Evolutionary conservation across 2,113 vertebrate species (phyloP).

Genomic region (Clarias macrocephalus): DNA sequence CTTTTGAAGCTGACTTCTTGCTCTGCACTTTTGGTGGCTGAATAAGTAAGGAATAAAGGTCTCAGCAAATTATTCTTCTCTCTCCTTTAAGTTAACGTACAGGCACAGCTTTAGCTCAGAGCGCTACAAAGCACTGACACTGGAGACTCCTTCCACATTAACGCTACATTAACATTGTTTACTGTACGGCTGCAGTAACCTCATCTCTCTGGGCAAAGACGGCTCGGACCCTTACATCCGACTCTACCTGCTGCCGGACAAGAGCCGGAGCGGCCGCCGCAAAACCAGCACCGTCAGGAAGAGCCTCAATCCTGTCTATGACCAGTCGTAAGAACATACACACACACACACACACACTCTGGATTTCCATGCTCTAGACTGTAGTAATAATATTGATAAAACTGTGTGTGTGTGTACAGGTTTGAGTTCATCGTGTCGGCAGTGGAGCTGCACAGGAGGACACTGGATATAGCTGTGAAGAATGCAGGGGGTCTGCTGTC

Average conservation of each 20-base stretch:
- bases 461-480: slow-evolving; percentile 93
- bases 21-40: background rate
- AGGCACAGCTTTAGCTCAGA: background rate
- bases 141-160: background rate
- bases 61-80: background rate
- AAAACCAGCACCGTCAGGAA: slow-evolving; percentile 90
- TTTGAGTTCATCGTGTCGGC: slow-evolving; percentile 93
- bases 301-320: slow-evolving; percentile 89
- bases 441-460: slow-evolving; percentile 88
- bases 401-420: slow-evolving; percentile 61
- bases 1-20: background rate
- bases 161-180: background rate
- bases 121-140: background rate
- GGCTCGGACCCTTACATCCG: slow-evolving; percentile 91
- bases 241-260: slow-evolving; percentile 93
- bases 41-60: background rate
- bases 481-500: slow-evolving; percentile 92
- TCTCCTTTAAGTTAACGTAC: background rate
- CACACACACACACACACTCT: background rate
- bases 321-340: slow-evolving; percentile 84
- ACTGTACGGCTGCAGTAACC: slow-evolving; percentile 73
- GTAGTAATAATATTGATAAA: background rate
- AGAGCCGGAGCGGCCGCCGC: slow-evolving; percentile 89
- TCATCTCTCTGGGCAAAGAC: slow-evolving; percentile 92
- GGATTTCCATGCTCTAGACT: background rate